Evolutionary conservation across 2,113 vertebrate species (phyloP), one percentile per base, ranked within the genome.

Genomic region (Piprites chloris): DNA sequence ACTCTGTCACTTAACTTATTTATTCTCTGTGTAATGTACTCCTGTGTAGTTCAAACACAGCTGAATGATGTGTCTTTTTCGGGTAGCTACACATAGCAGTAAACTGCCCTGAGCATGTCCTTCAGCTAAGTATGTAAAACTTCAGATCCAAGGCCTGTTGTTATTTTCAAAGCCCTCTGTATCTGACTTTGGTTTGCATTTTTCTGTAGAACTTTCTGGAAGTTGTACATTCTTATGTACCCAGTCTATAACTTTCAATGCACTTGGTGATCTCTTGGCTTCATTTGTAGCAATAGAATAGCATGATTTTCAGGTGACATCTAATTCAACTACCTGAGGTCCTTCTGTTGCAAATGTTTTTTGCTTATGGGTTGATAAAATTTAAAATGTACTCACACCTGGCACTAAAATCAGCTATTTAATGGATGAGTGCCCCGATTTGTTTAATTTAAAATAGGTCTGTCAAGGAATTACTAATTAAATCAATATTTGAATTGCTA

Each of bases 201-300:
- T 96, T 95, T 58, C 67, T 80, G 39, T 62, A 14, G 59, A 89
- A 71, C 23, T 85, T 95, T 53, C 53, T 44, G 55, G 47, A 93
- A 91, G 61, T 30, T 92, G 58, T 84, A 63, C 65, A 32, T 91
- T 62, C 52, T 56, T 63, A 44, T 4, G 6, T 93, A 58, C 56
- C 49, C 88, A 68, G 62, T 78, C 71, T 41, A 52, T 91, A 80
- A 69, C 27, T 30, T 89, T 89, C 67, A 76, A 83, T 93, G 74
- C 88, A 84, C 12, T 91, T 93, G 87, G 75, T 92, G 61, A 90
- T 91, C 62, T 75, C 87, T 80, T 62, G 87, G 93, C 82, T 97
- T 95, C 68, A 58, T 92, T 96, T 93, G 71, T 95, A 93, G 96
- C 91, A 98, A 72, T 86, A 71, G 95, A 85, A 89, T 44, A 87